These are phyloP conservation scores for Isoperla grammatica DNA, from an alignment of 2,888 invertebrate genomes.

Conservation along the genomic window DNA sequence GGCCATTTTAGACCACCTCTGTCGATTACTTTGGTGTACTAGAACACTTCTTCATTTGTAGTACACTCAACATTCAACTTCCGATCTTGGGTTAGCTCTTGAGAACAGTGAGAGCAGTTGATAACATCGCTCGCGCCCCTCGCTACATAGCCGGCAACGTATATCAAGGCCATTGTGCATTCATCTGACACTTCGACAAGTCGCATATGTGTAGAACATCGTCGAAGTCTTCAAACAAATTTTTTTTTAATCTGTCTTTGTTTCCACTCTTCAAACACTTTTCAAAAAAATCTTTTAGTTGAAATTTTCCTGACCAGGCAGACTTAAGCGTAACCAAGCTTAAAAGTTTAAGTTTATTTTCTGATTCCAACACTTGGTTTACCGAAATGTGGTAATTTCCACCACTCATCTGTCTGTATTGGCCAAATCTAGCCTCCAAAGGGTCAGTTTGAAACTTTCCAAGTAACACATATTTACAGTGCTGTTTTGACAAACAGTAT, in stretches of 20 bases:
- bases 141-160: not conserved
- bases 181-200: not conserved
- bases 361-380: slow-evolving; percentile 25
- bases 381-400: slow-evolving; percentile 24
- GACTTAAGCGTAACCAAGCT: not conserved
- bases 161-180: not conserved
- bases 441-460: slow-evolving; percentile 32
- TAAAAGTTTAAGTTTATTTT: slow-evolving; percentile 21
- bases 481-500: not conserved
- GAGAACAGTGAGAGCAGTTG: too few species aligned
- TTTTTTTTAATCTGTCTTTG: not conserved
- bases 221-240: not conserved
- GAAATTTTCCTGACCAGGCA: not conserved
- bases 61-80: too few species aligned
- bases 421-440: slow-evolving; percentile 29
- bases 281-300: not conserved
- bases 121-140: not conserved
- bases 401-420: slow-evolving; percentile 27
- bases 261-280: not conserved
- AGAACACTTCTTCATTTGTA: not conserved
- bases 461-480: slow-evolving; percentile 26
- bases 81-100: too few species aligned
- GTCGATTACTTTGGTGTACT: not conserved
- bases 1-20: slow-evolving; percentile 3
- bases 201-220: not conserved